Percentiles rank a stretch among this genome's conserved stretches.
Evolutionary conservation across 1,140 invertebrate species (phyloP).

Genomic region (Bathynomus jamesi): DNA sequence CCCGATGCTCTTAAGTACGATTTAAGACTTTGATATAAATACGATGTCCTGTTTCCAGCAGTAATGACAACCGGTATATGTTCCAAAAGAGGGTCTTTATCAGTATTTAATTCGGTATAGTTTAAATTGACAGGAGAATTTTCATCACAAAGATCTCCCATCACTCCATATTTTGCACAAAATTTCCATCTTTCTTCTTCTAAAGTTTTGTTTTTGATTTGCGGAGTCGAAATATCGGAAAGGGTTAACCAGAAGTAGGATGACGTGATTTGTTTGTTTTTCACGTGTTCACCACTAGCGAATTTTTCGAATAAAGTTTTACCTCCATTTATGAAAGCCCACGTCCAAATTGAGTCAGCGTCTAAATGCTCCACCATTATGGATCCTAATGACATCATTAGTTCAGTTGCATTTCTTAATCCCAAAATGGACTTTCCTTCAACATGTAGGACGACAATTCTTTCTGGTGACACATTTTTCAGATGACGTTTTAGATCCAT

Average conservation of each 20-base stretch:
- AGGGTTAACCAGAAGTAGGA: neutral
- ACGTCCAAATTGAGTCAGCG: slow-evolving; percentile 2
- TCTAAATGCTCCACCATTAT: slow-evolving; percentile 3
- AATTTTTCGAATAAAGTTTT: slow-evolving; percentile 8
- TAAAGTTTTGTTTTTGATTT: neutral
- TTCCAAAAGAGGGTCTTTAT: neutral
- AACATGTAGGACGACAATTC: neutral
- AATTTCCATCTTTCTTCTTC: neutral
- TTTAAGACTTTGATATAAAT: slow-evolving; percentile 11
- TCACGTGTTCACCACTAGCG: neutral
- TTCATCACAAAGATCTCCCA: slow-evolving; percentile 10
- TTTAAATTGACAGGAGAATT: neutral
- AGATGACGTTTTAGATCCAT: slow-evolving; percentile 14
- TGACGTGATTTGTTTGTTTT: neutral
- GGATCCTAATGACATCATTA: neutral
- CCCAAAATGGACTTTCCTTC: neutral
- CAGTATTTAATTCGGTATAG: neutral
- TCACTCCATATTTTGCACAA: neutral
- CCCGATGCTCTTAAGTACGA: neutral
- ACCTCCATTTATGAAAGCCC: slow-evolving; percentile 15
- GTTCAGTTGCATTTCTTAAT: neutral
- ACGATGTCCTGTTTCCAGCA: slow-evolving; percentile 2
- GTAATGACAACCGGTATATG: slow-evolving; percentile 3
- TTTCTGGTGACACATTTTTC: neutral
- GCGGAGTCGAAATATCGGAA: neutral